Percentiles rank a stretch among this genome's conserved stretches.
Evolutionary conservation across 2,113 vertebrate genomes (phyloP).

Genomic region (Chascanopsetta lugubris): DNA sequence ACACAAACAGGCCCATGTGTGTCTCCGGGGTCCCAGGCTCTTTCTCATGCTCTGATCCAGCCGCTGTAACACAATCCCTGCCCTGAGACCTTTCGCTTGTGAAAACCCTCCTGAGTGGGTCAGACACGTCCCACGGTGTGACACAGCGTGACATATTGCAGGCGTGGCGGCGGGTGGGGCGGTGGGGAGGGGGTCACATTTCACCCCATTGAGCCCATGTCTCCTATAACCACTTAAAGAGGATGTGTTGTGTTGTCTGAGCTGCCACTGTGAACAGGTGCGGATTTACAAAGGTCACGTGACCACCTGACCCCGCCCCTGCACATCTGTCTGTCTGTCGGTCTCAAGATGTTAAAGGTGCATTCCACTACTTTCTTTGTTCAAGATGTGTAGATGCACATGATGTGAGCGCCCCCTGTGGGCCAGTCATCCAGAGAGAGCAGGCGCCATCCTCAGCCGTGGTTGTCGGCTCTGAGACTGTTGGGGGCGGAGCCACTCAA

Average conservation of each 20-base stretch:
- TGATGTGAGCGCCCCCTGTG: too few species aligned
- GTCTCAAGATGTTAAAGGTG: too few species aligned
- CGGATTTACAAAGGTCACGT: slow-evolving; percentile 63
- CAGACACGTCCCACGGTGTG: slow-evolving; percentile 21
- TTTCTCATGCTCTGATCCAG: slow-evolving; percentile 7
- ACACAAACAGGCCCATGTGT: not conserved
- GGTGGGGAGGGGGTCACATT: slow-evolving; percentile 55
- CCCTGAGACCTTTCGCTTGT: slow-evolving; percentile 17
- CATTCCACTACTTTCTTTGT: too few species aligned
- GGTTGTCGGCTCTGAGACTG: too few species aligned
- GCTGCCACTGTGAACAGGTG: slow-evolving; percentile 50
- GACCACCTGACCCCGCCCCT: slow-evolving; percentile 35
- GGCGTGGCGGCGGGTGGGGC: too few species aligned
- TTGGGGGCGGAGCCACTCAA: too few species aligned
- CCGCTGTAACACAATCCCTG: slow-evolving; percentile 45
- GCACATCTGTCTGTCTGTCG: slow-evolving; percentile 64
- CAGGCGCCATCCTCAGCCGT: too few species aligned
- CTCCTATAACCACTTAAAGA: slow-evolving; percentile 51
- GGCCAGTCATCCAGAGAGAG: too few species aligned
- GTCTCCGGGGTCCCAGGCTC: slow-evolving; percentile 5
- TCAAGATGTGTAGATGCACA: too few species aligned
- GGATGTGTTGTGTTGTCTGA: slow-evolving; percentile 68
- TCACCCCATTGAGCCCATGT: slow-evolving; percentile 42
- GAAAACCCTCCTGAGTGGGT: slow-evolving; percentile 26
- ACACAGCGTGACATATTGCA: slow-evolving; percentile 63